Base-by-base conservation (phyloP, 2,888 invertebrate genomes). In the Hirtodrosophila duncani region DNA sequence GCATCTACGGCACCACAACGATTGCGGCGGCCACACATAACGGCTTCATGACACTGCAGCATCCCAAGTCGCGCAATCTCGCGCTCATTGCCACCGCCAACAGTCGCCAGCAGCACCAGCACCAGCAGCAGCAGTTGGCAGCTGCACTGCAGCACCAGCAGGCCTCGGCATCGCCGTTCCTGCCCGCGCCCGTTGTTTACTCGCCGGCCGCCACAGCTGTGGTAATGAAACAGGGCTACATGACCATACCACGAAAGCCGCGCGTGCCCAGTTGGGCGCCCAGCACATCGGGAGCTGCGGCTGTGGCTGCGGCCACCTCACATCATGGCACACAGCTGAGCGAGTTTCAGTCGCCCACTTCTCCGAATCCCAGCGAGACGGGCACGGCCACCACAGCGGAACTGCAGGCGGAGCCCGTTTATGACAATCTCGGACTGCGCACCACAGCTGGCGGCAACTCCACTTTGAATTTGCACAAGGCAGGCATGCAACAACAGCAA, bases 381-480 rank as follows among this genome's bases (percentile, higher is more conserved):
- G 90, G 62, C 72, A 85, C 84, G 1, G 83, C 84, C 2, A 72
- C 75, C 3, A 83, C 83, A 84, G 90, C 90, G 67, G 84, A 85
- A 24, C 88, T 90, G 17, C 89, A 90, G 46, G 93, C 93, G 74
- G 94, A 94, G 79, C 95, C 95, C 0, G 90, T 95, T 14, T 96
- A 96, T 83, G 96, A 96, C 82, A 95, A 95, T 83, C 87, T 96
- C 33, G 96, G 96, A 0, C 87, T 93, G 10, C 89, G 96, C 39
- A 95, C 95, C 10, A 94, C 96, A 10, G 95, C 94, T 10, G 93
- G 94, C 61, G 96, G 96, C n/a, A 94, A 93, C 82, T 94, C 93
- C 2, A 91, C 91, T 7, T 86, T 93, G 20, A 94, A 94, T 44
- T 84, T 95, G 45, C 94, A 94, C 84, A 94, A 94, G 87, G 88